Conservation (phyloP, 1,140 invertebrate species). For the Plectrocnemia conspersa region DNA sequence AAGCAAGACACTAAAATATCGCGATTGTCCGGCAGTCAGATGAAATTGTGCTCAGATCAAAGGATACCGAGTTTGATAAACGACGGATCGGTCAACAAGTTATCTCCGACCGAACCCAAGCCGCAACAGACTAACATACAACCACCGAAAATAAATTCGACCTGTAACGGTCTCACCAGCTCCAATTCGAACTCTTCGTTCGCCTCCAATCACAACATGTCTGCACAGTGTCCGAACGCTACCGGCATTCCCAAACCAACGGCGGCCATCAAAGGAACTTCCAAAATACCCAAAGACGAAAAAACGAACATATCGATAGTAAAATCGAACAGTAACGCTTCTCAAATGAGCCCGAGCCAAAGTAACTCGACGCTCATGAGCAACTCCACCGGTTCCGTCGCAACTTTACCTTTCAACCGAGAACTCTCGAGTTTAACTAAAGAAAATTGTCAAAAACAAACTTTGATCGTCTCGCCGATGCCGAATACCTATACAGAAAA, state of each 20-base stretch:
- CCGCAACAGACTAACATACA: slow-evolving; percentile 38
- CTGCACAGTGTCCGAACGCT: slow-evolving; percentile 39
- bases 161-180: slow-evolving; percentile 22
- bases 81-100: slow-evolving; percentile 27
- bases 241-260: slow-evolving; percentile 86
- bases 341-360: slow-evolving; percentile 52
- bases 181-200: slow-evolving; percentile 31
- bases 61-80: slow-evolving; percentile 39
- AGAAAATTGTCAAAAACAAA: slow-evolving; percentile 52
- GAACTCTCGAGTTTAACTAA: slow-evolving; percentile 51
- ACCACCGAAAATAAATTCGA: slow-evolving; percentile 25
- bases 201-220: slow-evolving; percentile 31
- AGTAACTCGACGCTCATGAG: slow-evolving; percentile 52
- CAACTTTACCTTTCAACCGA: slow-evolving; percentile 47
- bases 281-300: slow-evolving; percentile 58
- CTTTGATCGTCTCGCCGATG: slow-evolving; percentile 74
- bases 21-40: slow-evolving; percentile 48
- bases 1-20: slow-evolving; percentile 46
- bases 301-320: slow-evolving; percentile 29
- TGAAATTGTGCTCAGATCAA: slow-evolving; percentile 40
- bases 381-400: slow-evolving; percentile 48
- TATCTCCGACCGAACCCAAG: slow-evolving; percentile 38
- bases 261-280: slow-evolving; percentile 82
- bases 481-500: slow-evolving; percentile 44
- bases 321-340: slow-evolving; percentile 38